Evolutionary conservation across 1,140 invertebrate genomes (phyloP).

Genomic region (Archivesica marissinica): DNA sequence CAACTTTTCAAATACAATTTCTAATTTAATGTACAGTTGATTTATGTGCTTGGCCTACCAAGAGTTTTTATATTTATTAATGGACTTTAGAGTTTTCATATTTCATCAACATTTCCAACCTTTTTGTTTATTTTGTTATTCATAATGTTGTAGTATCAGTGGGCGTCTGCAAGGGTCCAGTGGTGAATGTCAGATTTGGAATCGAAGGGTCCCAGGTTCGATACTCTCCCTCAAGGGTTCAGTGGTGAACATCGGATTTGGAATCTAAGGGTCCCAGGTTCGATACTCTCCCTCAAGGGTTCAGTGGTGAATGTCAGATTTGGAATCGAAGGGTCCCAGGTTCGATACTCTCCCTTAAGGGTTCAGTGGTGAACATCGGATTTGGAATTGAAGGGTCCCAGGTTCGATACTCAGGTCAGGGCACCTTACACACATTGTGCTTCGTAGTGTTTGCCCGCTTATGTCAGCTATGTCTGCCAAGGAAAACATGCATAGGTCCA

Average conservation of each 20-base stretch:
- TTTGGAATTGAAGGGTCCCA: not conserved
- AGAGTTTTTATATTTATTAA: not conserved
- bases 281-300: not conserved
- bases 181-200: not conserved
- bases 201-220: not conserved
- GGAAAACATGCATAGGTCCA: too few relatives aligned
- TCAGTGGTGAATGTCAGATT: not conserved
- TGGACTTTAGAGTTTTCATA: conserved; percentile 14
- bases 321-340: not conserved
- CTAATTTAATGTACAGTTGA: not conserved
- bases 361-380: not conserved
- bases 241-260: not conserved
- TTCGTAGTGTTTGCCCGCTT: too few relatives aligned
- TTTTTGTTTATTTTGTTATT: too few relatives aligned
- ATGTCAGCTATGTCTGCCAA: too few relatives aligned
- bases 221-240: not conserved
- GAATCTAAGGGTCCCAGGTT: not conserved
- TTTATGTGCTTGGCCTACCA: not conserved
- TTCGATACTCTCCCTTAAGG: not conserved
- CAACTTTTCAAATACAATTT: conserved; percentile 28
- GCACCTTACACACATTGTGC: too few relatives aligned
- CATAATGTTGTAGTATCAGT: too few relatives aligned
- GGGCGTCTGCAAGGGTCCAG: too few relatives aligned
- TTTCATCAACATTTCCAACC: not conserved
- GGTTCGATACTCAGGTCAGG: not conserved